Conservation (phyloP, 1,140 invertebrate genomes). For the Wiebesia pumilae region DNA sequence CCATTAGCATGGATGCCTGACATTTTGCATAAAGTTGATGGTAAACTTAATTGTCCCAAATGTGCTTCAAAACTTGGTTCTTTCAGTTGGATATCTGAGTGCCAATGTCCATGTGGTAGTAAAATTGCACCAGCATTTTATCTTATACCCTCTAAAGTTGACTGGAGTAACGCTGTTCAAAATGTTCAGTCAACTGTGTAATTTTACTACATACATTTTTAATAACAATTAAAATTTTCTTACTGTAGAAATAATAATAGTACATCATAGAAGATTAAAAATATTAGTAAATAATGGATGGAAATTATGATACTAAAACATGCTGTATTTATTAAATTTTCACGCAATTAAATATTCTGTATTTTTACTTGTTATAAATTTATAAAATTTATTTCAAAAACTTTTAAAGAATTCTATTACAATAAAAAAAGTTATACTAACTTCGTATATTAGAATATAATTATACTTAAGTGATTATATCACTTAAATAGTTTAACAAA, state of each 20-base stretch:
- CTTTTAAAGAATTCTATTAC: constrained; percentile 34
- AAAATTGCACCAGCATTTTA: constrained; percentile 91
- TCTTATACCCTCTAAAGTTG: constrained; percentile 89
- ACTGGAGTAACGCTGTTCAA: constrained; percentile 89
- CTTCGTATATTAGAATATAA: not conserved
- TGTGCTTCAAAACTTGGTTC: constrained; percentile 87
- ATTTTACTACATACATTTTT: not conserved
- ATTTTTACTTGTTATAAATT: constrained; percentile 38
- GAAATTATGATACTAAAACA: constrained; percentile 43
- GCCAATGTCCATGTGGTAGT: constrained; percentile 88
- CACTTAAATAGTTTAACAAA: not conserved
- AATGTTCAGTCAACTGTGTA: constrained; percentile 89
- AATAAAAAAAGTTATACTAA: constrained; percentile 21
- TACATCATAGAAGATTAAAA: not conserved
- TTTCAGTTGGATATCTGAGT: constrained; percentile 88
- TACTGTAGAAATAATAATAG: not conserved
- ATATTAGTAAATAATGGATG: constrained; percentile 53
- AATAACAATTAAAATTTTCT: not conserved
- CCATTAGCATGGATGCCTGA: constrained; percentile 88
- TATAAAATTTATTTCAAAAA: constrained; percentile 7
- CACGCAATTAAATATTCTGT: constrained; percentile 6
- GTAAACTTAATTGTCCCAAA: constrained; percentile 89
- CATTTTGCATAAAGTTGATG: constrained; percentile 81
- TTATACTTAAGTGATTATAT: not conserved
- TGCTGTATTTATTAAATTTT: constrained; percentile 37